phyloP scores from a whole-genome alignment of 2,888 invertebrate genomes.

The Spisula solida region DNA sequence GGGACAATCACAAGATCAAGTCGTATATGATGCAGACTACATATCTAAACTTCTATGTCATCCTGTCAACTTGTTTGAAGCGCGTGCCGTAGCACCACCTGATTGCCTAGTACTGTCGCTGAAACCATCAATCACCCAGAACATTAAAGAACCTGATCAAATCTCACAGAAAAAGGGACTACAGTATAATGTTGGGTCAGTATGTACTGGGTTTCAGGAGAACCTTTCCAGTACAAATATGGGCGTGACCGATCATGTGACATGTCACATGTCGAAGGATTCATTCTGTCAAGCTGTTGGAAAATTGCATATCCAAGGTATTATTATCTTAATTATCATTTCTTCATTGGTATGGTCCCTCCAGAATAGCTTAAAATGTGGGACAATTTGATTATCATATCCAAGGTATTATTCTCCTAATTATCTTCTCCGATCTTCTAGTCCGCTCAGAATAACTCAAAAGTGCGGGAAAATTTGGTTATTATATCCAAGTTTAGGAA shows the following conservation, averaged over 20 bases:
- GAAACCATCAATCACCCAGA: slow-evolving; percentile 12
- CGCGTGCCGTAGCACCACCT: slow-evolving; percentile 6
- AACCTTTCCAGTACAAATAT: neutral
- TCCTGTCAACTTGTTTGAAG: slow-evolving; percentile 57
- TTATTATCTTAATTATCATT: neutral
- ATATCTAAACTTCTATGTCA: slow-evolving; percentile 56
- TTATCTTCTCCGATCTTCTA: too few relatives aligned
- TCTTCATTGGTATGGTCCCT: too few relatives aligned
- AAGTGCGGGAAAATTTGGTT: too few relatives aligned
- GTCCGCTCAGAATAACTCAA: too few relatives aligned
- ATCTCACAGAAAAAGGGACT: slow-evolving; percentile 10
- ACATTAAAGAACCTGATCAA: neutral
- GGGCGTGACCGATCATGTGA: neutral
- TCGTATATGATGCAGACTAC: slow-evolving; percentile 57
- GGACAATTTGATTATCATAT: too few relatives aligned
- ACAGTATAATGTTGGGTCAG: slow-evolving; percentile 26
- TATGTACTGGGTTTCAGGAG: slow-evolving; percentile 31
- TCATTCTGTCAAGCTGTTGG: slow-evolving; percentile 71
- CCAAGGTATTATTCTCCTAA: too few relatives aligned
- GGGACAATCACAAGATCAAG: slow-evolving; percentile 6
- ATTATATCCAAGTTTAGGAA: too few relatives aligned
- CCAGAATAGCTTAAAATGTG: too few relatives aligned
- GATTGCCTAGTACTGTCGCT: slow-evolving; percentile 40
- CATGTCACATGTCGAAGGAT: slow-evolving; percentile 48
- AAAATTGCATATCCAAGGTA: slow-evolving; percentile 72